phyloP scores from a whole-genome alignment of 2,797 vertebrate genomes.

The Thunnus albacares region DNA sequence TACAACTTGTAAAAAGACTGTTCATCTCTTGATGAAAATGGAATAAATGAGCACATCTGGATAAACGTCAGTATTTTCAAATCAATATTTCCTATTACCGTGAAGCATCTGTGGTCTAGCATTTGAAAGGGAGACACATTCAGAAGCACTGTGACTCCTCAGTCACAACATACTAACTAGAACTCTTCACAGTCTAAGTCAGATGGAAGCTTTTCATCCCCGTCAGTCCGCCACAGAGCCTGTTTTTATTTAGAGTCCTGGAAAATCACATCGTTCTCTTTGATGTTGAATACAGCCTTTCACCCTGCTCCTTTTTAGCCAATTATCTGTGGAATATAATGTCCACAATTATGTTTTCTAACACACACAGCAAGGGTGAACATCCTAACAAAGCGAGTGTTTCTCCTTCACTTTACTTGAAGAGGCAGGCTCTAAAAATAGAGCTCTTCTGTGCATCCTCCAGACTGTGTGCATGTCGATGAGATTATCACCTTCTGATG shows the following conservation, averaged over 20 bases:
- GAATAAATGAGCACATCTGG: background rate
- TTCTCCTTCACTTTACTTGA: constrained; percentile 36
- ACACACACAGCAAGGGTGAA: constrained; percentile 31
- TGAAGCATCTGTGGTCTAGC: background rate
- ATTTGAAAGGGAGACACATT: background rate
- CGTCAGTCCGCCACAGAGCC: constrained; percentile 2
- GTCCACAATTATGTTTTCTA: constrained; percentile 35
- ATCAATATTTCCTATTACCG: background rate
- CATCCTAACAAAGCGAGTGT: constrained; percentile 28
- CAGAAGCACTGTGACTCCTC: background rate
- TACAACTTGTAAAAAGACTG: background rate
- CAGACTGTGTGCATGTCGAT: constrained; percentile 56
- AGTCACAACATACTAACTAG: background rate
- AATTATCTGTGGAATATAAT: constrained; percentile 48
- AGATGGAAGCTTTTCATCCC: constrained; percentile 30
- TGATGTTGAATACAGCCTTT: constrained; percentile 60
- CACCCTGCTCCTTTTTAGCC: constrained; percentile 19
- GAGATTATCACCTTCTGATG: constrained; percentile 73
- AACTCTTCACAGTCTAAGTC: constrained; percentile 1
- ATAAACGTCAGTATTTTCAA: constrained; percentile 2
- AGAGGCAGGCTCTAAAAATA: constrained; percentile 70
- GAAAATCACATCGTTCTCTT: constrained; percentile 57
- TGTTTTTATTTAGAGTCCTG: constrained; percentile 12
- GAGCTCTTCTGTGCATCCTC: constrained; percentile 45
- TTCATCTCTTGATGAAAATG: background rate